phyloP scores from a whole-genome alignment of 2,113 vertebrate genomes.

The Sciurus niger region DNA sequence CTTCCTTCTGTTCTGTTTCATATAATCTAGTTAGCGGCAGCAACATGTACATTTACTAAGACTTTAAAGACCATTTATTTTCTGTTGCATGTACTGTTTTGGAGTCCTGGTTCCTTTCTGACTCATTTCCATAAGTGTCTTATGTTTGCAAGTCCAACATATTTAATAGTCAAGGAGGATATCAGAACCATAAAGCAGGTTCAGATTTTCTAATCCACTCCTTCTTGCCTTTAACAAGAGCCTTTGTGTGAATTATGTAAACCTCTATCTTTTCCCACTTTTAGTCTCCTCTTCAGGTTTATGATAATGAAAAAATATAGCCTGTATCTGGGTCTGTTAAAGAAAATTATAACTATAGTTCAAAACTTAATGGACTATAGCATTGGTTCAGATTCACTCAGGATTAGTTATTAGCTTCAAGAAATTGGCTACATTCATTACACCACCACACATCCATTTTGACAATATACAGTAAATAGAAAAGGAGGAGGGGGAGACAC shows the following conservation, averaged over 20 bases:
- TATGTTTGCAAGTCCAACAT: conserved; percentile 61
- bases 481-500: background rate
- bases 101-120: conserved; percentile 70
- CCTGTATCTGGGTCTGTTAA: conserved; percentile 75
- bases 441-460: conserved; percentile 76
- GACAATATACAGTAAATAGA: conserved; percentile 79
- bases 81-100: conserved; percentile 46
- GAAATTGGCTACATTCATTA: conserved; percentile 84
- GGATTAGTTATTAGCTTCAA: conserved; percentile 85
- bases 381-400: conserved; percentile 83
- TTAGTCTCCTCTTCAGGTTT: conserved; percentile 57
- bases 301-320: conserved; percentile 82
- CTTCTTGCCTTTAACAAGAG: background rate
- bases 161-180: conserved; percentile 73
- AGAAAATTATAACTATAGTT: conserved; percentile 85
- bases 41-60: background rate
- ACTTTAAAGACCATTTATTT: conserved; percentile 63
- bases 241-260: conserved; percentile 44
- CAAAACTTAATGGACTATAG: conserved; percentile 84
- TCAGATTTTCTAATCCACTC: conserved; percentile 74
- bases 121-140: conserved; percentile 73
- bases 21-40: conserved; percentile 66
- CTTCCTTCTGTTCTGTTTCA: conserved; percentile 76
- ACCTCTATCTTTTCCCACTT: conserved; percentile 43
- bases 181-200: conserved; percentile 55